These are phyloP conservation scores for Rhagophthalmus giganteus DNA, from an alignment of 2,888 invertebrate species.

Conservation along the genomic window DNA sequence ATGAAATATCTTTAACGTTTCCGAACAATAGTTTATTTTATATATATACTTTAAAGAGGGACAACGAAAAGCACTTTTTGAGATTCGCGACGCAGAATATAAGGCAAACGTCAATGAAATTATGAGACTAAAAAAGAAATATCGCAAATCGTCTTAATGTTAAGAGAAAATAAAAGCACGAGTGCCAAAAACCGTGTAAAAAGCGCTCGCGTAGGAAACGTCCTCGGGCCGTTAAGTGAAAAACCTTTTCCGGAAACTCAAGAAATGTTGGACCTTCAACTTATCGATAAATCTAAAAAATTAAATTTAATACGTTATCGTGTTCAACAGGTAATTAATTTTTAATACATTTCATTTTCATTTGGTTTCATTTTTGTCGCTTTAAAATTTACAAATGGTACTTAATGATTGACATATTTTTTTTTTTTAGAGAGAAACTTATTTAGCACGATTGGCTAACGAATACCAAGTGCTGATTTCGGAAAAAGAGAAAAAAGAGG, in stretches of 20 bases:
- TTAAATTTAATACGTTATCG: constrained; percentile 73
- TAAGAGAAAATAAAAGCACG: constrained; percentile 60
- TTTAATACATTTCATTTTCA: not conserved
- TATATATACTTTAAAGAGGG: constrained; percentile 64
- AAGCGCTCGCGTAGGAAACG: constrained; percentile 42
- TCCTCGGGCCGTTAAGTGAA: constrained; percentile 55
- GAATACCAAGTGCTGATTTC: constrained; percentile 65
- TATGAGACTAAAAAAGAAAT: constrained; percentile 73
- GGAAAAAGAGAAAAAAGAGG: constrained; percentile 60
- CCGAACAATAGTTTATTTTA: too few species aligned
- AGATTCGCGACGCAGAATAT: constrained; percentile 77
- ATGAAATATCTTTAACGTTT: not conserved
- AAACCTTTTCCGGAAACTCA: constrained; percentile 59
- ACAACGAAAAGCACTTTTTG: constrained; percentile 80
- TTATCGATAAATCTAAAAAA: constrained; percentile 72
- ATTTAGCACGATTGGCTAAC: constrained; percentile 61
- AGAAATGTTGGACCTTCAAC: constrained; percentile 67
- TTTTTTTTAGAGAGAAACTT: constrained; percentile 57
- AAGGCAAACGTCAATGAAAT: constrained; percentile 73
- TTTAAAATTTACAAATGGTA: not conserved
- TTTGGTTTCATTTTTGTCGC: not conserved
- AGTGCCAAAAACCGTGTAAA: constrained; percentile 46
- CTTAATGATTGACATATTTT: not conserved
- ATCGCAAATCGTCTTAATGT: constrained; percentile 63
- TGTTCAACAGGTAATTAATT: constrained; percentile 60